Percentiles rank a stretch among this genome's conserved stretches.
Evolutionary conservation across 2,888 invertebrate genomes (phyloP).

Genomic region (Cosmia pyralina): DNA sequence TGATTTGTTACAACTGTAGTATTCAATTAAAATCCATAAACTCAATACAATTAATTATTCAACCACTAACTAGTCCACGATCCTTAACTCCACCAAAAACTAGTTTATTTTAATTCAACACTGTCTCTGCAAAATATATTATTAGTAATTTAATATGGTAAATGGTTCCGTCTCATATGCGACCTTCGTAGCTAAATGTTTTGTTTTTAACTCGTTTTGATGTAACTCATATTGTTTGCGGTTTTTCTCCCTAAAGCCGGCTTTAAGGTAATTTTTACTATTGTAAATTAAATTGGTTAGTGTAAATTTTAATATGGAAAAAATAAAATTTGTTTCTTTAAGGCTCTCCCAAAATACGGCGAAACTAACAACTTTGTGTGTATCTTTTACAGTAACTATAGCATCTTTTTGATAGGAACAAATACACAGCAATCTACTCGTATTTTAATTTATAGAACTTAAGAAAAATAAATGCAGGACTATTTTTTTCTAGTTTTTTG

Average conservation of each 20-base stretch:
- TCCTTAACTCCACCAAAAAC: constrained; percentile 35
- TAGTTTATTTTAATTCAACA: constrained; percentile 29
- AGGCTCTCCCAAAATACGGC: no score
- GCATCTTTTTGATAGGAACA: no score
- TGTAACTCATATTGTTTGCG: constrained; percentile 17
- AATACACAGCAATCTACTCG: no score
- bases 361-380: no score
- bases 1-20: neutral
- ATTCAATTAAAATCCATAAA: neutral
- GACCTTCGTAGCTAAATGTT: constrained; percentile 34
- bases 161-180: constrained; percentile 16
- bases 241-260: constrained; percentile 25
- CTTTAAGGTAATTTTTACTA: neutral
- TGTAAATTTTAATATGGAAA: neutral
- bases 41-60: neutral
- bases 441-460: no score
- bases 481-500: no score
- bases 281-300: neutral
- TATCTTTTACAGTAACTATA: no score
- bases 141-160: constrained; percentile 28
- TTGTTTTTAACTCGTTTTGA: constrained; percentile 45
- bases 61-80: constrained; percentile 11
- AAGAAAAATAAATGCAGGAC: no score
- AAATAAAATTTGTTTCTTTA: no score
- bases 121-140: constrained; percentile 28